A percentile compares a stretch with the other conserved stretches of the same genome.
phyloP scores from a whole-genome alignment of 2,113 vertebrate species.

The zebrafish (Danio rerio) region DNA sequence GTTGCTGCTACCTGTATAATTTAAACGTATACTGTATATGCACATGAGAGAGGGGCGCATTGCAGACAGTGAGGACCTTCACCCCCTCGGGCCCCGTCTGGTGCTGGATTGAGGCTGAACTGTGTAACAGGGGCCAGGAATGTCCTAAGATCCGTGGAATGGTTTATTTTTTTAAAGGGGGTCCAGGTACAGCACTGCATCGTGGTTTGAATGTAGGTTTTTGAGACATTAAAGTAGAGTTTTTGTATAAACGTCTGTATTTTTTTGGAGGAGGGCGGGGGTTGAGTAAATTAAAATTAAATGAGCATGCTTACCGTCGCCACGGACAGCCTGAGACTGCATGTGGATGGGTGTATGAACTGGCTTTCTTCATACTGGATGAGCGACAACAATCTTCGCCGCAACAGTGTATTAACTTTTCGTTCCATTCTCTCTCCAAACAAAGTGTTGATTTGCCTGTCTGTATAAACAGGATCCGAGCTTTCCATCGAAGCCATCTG shows the following conservation, averaged over 20 bases:
- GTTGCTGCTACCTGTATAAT: conserved; percentile 93
- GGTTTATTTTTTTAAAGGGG: conserved; percentile 67
- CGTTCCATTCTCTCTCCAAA: conserved; percentile 58
- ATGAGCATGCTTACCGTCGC: conserved; percentile 46
- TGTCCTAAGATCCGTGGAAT: conserved; percentile 64
- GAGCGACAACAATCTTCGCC: conserved; percentile 71
- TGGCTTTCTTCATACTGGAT: conserved; percentile 69
- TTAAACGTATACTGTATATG: conserved; percentile 78
- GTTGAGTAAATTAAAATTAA: conserved; percentile 60
- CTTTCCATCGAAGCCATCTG: conserved; percentile 72
- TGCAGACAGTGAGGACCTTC: conserved; percentile 59
- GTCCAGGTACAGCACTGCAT: conserved; percentile 69
- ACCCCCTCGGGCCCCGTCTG: conserved; percentile 30
- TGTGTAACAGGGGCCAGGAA: conserved; percentile 12
- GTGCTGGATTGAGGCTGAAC: conserved; percentile 44
- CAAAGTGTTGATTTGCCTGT: conserved; percentile 65
- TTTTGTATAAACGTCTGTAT: conserved; percentile 71
- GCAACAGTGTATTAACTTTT: conserved; percentile 55
- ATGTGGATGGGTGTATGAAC: conserved; percentile 54
- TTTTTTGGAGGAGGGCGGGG: conserved; percentile 24
- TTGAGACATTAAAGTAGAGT: conserved; percentile 75
- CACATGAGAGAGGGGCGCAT: conserved; percentile 71
- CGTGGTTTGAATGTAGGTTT: conserved; percentile 80
- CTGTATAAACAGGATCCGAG: conserved; percentile 71
- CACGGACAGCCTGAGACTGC: conserved; percentile 55